These are phyloP conservation scores for Raillietiella orientalis DNA, from an alignment of 2,888 invertebrate genomes.

Conservation along the genomic window DNA sequence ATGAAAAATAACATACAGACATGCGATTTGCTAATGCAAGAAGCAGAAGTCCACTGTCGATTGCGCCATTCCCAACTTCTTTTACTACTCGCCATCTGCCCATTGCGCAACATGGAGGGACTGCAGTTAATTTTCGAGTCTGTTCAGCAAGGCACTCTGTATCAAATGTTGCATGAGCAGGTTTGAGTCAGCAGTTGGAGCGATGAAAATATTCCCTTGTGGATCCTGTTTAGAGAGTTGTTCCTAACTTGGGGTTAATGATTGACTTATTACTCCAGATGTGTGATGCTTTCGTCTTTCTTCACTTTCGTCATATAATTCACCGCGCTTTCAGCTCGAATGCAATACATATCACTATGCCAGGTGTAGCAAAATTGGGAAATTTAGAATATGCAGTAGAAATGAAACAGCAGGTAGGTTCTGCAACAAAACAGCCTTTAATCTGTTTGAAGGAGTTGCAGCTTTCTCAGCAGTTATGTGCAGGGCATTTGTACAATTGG, in stretches of 20 bases:
- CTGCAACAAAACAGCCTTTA: too few relatives aligned
- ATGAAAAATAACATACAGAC: constrained; percentile 7
- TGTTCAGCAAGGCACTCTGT: constrained; percentile 14
- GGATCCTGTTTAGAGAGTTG: too few relatives aligned
- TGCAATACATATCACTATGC: too few relatives aligned
- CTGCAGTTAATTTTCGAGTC: constrained; percentile 15
- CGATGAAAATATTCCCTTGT: constrained; percentile 7
- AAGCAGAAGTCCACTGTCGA: constrained; percentile 10
- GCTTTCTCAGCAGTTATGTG: too few relatives aligned
- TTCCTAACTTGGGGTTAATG: too few relatives aligned
- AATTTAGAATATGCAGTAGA: too few relatives aligned
- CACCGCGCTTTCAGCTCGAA: constrained; percentile 16
- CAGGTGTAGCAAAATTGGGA: too few relatives aligned
- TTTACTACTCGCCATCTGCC: constrained; percentile 15
- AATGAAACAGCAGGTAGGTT: too few relatives aligned
- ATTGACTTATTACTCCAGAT: too few relatives aligned
- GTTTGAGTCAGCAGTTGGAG: constrained; percentile 7
- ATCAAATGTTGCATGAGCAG: constrained; percentile 12
- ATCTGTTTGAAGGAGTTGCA: too few relatives aligned
- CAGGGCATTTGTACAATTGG: too few relatives aligned
- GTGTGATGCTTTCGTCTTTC: constrained; percentile 13
- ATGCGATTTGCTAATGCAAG: constrained; percentile 13
- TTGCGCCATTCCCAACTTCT: constrained; percentile 13
- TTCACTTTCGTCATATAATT: constrained; percentile 14
- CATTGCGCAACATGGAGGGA: constrained; percentile 12